Evolutionary conservation across 2,888 invertebrate genomes (phyloP).

Genomic region (Venustoraphidia nigricollis): DNA sequence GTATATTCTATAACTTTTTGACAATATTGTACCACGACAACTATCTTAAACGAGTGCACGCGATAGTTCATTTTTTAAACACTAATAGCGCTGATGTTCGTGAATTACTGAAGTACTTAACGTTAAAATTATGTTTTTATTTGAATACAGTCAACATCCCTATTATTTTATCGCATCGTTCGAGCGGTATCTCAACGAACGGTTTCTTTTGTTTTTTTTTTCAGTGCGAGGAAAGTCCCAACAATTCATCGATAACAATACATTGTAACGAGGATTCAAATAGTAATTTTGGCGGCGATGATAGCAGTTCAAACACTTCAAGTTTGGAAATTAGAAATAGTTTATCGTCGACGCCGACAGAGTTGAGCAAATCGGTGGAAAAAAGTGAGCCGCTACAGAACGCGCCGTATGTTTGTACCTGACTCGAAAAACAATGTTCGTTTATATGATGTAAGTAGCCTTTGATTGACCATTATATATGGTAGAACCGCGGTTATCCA

Average conservation of each 20-base stretch:
- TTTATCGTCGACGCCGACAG: conserved; percentile 11
- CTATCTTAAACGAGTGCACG: conserved; percentile 17
- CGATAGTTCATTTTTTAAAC: too few relatives aligned
- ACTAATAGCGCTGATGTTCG: too few relatives aligned
- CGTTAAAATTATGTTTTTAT: too few relatives aligned
- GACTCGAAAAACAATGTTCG: background rate
- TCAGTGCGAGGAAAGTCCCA: conserved; percentile 31
- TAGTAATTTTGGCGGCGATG: conserved; percentile 23
- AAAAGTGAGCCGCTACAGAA: conserved; percentile 11
- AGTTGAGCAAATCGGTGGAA: conserved; percentile 11
- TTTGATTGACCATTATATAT: too few relatives aligned
- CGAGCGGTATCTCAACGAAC: conserved; percentile 7
- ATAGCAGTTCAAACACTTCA: conserved; percentile 4
- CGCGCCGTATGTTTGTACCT: conserved; percentile 3
- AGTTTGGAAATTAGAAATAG: conserved; percentile 9
- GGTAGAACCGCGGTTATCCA: too few relatives aligned
- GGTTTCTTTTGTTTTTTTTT: conserved; percentile 10
- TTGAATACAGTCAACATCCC: too few relatives aligned
- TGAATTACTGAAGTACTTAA: too few relatives aligned
- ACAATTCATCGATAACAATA: conserved; percentile 21
- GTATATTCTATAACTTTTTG: too few relatives aligned
- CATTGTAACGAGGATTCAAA: conserved; percentile 31
- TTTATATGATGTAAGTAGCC: background rate
- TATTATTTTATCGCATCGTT: conserved; percentile 19
- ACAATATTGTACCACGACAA: too few relatives aligned